Base-by-base conservation (phyloP, 2,888 invertebrate genomes). In the Phortica okadai region DNA sequence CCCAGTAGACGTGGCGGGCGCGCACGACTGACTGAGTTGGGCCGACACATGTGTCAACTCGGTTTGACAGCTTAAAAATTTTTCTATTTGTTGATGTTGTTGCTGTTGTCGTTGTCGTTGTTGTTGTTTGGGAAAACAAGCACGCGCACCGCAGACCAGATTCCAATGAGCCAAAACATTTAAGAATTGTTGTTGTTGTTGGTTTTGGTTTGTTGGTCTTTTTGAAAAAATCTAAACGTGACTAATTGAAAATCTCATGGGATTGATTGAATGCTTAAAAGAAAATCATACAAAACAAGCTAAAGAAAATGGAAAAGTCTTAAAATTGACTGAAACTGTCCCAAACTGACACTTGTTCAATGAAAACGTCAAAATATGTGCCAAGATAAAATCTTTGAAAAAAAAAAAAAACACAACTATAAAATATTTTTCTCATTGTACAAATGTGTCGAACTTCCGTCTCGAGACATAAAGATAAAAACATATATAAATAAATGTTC, bases 21-120 rank as follows among this genome's bases (percentile, higher is more conserved):
- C 33, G 33, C 33, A 33, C 33, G 33, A 33, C 33, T 33, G 69
- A 5, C 1, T 42, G 44, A n/a, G 6, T 44, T 16, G 72, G 8
- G 41, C 73, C 62, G 87, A 84, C 84, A 82, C 81, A 81, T 86
- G 83, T 85, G 85, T 84, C 85, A 87, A 82, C 83, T 50, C 16
- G 74, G 85, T 87, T 86, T 86, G 85, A 86, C 85, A 86, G 86
- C 80, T 87, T 85, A 83, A 85, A 85, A 85, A 84, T 86, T 87
- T 86, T 86, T 79, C 82, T 33, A 33, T 33, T 33, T 33, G 76
- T 76, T 73, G 79, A 77, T 69, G 62, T 50, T 54, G 67, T 76
- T 62, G 73, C 77, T 50, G 77, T 87, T 86, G 85, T 79, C 81
- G 76, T 75, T 73, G 79, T 79, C 66, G 62, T 50, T 54, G 67